These are phyloP conservation scores for Tigriopus japonicus DNA, from an alignment of 1,140 invertebrate genomes.

Conservation along the genomic window DNA sequence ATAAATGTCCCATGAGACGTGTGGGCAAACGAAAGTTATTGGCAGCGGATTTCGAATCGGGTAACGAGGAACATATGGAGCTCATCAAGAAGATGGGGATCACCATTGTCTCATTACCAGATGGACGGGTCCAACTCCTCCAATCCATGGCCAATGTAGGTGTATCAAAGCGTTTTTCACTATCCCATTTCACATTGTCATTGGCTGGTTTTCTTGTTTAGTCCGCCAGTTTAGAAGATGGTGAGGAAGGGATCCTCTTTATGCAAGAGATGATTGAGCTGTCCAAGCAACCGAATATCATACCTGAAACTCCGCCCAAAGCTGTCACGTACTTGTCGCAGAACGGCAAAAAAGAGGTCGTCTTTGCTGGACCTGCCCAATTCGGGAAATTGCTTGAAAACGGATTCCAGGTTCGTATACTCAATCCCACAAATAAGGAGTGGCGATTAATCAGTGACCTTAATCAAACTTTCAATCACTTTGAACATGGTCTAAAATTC, in stretches of 20 bases:
- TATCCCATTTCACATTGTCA: neutral
- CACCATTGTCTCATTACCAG: conserved; percentile 59
- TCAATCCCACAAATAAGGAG: no score
- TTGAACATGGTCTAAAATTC: no score
- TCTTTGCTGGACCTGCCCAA: conserved; percentile 64
- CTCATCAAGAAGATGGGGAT: conserved; percentile 85
- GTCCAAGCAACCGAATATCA: conserved; percentile 46
- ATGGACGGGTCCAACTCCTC: conserved; percentile 73
- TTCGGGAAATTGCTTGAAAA: conserved; percentile 58
- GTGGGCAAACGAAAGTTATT: conserved; percentile 37
- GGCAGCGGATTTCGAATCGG: conserved; percentile 55
- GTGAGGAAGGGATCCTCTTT: conserved; percentile 76
- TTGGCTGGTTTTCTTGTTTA: neutral
- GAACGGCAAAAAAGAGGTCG: conserved; percentile 16
- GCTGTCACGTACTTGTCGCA: conserved; percentile 32
- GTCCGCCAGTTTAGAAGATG: conserved; percentile 44
- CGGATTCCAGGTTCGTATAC: conserved; percentile 29
- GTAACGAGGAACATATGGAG: conserved; percentile 71
- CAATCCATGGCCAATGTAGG: conserved; percentile 38
- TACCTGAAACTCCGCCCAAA: conserved; percentile 36
- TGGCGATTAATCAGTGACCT: no score
- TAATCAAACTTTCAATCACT: no score
- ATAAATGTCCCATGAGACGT: conserved; percentile 44
- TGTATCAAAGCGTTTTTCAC: neutral
- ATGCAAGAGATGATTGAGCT: conserved; percentile 94